Base-by-base conservation (phyloP, 2,113 vertebrate genomes). In the Nibea coibor region DNA sequence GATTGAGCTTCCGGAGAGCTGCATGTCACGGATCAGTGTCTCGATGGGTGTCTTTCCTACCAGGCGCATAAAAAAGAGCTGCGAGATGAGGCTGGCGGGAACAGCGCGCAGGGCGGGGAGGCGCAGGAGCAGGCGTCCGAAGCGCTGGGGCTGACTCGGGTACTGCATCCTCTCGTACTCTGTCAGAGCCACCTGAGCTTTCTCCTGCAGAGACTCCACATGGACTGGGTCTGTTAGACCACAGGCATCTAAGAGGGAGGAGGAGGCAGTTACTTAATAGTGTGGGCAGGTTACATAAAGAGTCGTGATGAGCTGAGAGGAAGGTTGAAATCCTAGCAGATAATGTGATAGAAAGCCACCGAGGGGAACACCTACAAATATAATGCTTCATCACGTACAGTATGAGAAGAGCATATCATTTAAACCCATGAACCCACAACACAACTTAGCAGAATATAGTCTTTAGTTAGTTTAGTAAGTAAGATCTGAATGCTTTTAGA, bases 11-110 rank as follows among this genome's bases (percentile, higher is more conserved):
- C 98, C 97, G 0, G 97, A 98, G 56, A 99, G 97, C 86, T 98
- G 96, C 98, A 98, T 99, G 96, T 98, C 98, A 7, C 98, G 95
- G 92, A 98, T 98, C 14, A 99, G 95, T 0, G 98, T 99, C 93
- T 98, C 97, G 1, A 98, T 98, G 91, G 98, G 97, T 0, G 97
- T 99, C 90, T 99, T 98, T 39, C 97, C 97, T 62, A 99, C 97
- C 72, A 99, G 96, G 50, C 98, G 94, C 97, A 98, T 98, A 93
- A 99, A 99, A 90, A 99, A 99, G 61, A 99, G 96, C 91, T 98
- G 97, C 0, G 97, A 98, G 90, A 99, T 98, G 95, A 99, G 98
- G 28, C 91, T 94, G 47, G 98, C 97, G 0, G 97, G 97, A 3
- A 99, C 97, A 0, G 98, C 98, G 0, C 98, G 95, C 24, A 98